These are phyloP conservation scores for Jacana jacana DNA, from an alignment of 2,113 vertebrate species.

Conservation along the genomic window DNA sequence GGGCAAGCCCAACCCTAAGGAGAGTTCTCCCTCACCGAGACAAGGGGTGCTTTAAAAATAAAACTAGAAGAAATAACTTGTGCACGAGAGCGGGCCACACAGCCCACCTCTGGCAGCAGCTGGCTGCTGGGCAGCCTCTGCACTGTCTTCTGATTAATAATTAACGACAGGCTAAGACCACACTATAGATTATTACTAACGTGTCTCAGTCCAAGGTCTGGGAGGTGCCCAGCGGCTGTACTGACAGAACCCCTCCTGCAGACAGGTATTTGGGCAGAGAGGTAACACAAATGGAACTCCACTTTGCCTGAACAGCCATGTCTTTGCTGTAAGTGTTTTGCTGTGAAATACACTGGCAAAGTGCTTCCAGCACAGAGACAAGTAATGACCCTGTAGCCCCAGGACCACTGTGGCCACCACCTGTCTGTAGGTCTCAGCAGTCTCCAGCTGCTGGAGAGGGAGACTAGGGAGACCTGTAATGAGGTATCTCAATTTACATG, in stretches of 20 bases:
- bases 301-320: background rate
- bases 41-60: background rate
- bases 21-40: background rate
- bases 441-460: background rate
- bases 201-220: background rate
- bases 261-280: background rate
- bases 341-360: background rate
- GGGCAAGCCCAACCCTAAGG: background rate
- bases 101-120: background rate
- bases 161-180: background rate
- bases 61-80: background rate
- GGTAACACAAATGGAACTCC: background rate
- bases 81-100: background rate
- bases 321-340: background rate
- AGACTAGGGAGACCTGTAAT: background rate
- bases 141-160: background rate
- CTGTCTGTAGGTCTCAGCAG: background rate
- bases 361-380: background rate
- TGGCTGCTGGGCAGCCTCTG: background rate
- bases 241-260: background rate
- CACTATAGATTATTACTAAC: background rate
- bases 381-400: background rate
- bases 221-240: background rate
- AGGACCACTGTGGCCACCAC: background rate
- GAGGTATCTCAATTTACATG: background rate